Evolutionary conservation across 2,113 vertebrate genomes (phyloP).

Genomic region (Coptodon rendalli): DNA sequence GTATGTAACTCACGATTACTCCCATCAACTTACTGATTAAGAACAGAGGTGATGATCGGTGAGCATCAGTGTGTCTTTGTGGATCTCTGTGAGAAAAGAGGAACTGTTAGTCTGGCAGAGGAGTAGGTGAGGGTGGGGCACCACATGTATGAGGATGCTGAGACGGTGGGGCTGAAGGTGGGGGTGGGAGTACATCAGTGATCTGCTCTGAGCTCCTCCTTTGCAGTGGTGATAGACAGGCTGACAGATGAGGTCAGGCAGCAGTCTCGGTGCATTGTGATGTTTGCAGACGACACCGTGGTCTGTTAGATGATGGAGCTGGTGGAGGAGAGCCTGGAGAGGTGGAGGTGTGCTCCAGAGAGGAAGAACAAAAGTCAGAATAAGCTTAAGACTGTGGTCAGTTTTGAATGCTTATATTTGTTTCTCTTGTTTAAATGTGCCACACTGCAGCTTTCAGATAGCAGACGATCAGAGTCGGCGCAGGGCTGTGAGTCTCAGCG

Average conservation of each 20-base stretch:
- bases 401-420: not conserved
- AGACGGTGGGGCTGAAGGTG: not conserved
- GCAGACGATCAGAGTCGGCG: not conserved
- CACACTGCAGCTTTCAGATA: not conserved
- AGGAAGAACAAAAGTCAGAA: fast-evolving
- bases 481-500: not conserved
- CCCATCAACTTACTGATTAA: not conserved
- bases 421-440: not conserved
- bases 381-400: fast-evolving
- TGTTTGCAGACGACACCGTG: not conserved
- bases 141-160: not conserved
- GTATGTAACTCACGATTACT: not conserved
- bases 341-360: not conserved
- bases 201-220: not conserved
- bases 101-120: not conserved
- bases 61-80: not conserved
- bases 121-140: not conserved
- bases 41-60: not conserved
- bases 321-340: not conserved
- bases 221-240: not conserved
- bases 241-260: not conserved
- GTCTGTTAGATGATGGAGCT: fast-evolving
- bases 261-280: not conserved
- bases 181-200: not conserved
- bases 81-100: not conserved